A percentile compares a stretch with the other conserved stretches of the same genome.
These are phyloP conservation scores for Philotrypesis tridentata DNA, from an alignment of 1,140 invertebrate genomes.

Conservation along the genomic window DNA sequence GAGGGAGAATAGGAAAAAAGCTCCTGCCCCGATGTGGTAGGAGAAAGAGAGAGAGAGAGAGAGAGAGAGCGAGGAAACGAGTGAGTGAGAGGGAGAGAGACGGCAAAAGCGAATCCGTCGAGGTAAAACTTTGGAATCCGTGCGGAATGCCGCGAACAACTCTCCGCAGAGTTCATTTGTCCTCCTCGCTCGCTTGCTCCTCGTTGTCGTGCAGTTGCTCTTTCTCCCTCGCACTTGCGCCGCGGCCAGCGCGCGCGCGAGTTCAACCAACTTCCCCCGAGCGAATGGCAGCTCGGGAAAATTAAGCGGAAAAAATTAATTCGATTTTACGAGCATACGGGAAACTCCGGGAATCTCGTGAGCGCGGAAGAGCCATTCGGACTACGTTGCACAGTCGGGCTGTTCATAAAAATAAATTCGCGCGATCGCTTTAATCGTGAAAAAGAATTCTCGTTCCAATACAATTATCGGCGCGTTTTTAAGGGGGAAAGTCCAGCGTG, in stretches of 20 bases:
- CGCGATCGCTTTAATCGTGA: not conserved
- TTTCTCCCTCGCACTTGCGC: not conserved
- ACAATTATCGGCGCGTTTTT: not conserved
- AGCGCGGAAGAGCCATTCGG: no score
- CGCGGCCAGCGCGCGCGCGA: not conserved
- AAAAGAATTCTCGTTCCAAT: not conserved
- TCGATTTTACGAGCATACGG: not conserved
- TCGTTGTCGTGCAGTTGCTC: not conserved
- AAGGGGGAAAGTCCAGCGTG: no score
- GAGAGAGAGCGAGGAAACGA: no score
- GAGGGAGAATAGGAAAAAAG: not conserved
- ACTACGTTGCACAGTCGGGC: no score
- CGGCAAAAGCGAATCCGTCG: not conserved
- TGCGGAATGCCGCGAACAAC: not conserved
- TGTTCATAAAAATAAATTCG: not conserved
- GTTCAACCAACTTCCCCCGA: not conserved
- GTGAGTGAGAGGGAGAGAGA: not conserved
- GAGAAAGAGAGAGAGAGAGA: not conserved
- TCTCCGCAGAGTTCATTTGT: conserved; percentile 6
- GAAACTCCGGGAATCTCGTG: no score
- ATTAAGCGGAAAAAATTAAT: not conserved
- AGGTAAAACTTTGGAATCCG: conserved; percentile 6
- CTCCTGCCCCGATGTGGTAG: not conserved
- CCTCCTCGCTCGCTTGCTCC: not conserved
- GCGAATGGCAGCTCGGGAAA: not conserved